Conservation (phyloP, 2,797 vertebrate species). For the Dendrocincla fuliginosa region DNA sequence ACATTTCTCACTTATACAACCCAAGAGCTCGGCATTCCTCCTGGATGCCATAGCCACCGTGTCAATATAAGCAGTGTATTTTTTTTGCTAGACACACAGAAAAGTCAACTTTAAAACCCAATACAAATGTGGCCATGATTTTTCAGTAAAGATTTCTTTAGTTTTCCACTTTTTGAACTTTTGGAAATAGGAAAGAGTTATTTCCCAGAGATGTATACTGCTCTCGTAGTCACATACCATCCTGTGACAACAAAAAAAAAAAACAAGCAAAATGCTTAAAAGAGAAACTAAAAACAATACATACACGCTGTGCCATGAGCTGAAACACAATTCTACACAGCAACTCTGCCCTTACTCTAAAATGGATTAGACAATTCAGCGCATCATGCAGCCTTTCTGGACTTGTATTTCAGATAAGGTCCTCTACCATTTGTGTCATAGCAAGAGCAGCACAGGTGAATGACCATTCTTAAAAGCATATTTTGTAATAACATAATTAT, state of each 20-base stretch:
- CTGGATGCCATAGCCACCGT: neutral
- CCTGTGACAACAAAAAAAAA: fast-evolving
- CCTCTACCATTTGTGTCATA: neutral
- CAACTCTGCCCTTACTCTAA: neutral
- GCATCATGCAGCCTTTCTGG: neutral
- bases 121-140: neutral
- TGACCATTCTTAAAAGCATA: neutral
- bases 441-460: neutral
- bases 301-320: neutral
- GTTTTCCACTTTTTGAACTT: neutral
- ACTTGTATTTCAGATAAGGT: neutral
- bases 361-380: neutral
- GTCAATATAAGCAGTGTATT: neutral
- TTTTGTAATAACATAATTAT: neutral
- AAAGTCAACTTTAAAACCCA: neutral
- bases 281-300: neutral
- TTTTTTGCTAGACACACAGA: neutral
- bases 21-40: neutral
- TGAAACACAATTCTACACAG: neutral
- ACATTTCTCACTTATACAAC: neutral
- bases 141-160: neutral
- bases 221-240: neutral
- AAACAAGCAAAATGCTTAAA: neutral
- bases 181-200: neutral
- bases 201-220: neutral